Percentiles rank a stretch among this genome's conserved stretches.
Evolutionary conservation across 1,140 invertebrate genomes (phyloP).

Genomic region (Dryas iulia): DNA sequence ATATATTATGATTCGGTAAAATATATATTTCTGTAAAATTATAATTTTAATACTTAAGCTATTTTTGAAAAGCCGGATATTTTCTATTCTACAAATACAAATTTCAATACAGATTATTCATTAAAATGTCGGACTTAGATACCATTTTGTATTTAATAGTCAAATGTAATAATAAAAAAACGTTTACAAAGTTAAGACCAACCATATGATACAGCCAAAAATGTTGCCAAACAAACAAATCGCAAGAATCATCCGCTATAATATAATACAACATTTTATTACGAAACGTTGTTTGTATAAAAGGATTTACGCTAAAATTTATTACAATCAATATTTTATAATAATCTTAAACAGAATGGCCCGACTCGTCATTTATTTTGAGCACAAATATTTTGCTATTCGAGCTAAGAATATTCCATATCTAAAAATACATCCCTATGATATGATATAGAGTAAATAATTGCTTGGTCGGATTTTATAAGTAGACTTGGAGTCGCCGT

Average conservation of each 20-base stretch:
- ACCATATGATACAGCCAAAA: no score
- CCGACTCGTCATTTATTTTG: neutral
- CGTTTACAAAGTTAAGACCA: no score
- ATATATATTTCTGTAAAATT: no score
- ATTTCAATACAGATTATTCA: no score
- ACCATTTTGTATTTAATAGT: no score
- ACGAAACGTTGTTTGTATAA: neutral
- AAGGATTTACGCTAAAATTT: neutral
- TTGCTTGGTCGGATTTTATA: neutral
- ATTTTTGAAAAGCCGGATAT: no score
- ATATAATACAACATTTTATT: neutral
- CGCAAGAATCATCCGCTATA: neutral
- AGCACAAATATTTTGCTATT: neutral
- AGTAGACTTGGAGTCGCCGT: neutral
- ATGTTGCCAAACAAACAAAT: neutral
- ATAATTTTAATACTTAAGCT: no score
- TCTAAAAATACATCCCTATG: neutral
- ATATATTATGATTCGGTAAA: no score
- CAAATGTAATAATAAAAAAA: no score
- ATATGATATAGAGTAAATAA: no score
- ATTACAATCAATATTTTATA: constrained; percentile 1
- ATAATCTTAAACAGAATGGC: neutral
- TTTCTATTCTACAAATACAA: no score
- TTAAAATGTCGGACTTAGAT: no score
- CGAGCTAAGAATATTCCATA: neutral